Conservation (phyloP, 2,888 invertebrate genomes). For the Neuroscelio doddi region DNA sequence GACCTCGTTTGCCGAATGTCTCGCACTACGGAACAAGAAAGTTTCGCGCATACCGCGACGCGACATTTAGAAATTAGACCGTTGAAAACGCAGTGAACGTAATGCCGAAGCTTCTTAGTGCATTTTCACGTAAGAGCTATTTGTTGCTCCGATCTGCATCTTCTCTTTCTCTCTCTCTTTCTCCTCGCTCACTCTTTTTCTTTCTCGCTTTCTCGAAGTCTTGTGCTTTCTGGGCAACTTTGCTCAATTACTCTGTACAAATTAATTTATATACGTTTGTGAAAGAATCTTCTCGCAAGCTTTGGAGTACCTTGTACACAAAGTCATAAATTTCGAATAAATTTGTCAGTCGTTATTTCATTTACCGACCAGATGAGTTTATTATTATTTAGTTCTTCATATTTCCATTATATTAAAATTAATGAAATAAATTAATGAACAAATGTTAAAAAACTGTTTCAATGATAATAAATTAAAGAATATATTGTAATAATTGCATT, state of each 20-base stretch:
- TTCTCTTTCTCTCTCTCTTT: slow-evolving; percentile 4
- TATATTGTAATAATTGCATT: too few species aligned
- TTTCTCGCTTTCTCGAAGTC: too few species aligned
- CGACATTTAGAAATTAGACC: slow-evolving; percentile 45
- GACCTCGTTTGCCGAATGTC: slow-evolving; percentile 25
- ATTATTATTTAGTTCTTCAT: neutral
- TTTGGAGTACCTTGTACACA: slow-evolving; percentile 27
- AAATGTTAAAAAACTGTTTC: too few species aligned
- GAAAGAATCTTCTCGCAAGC: slow-evolving; percentile 31
- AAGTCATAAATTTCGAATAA: slow-evolving; percentile 35
- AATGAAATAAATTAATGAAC: too few species aligned
- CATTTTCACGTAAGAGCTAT: slow-evolving; percentile 42
- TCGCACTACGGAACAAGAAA: slow-evolving; percentile 38
- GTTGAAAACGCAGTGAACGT: slow-evolving; percentile 38
- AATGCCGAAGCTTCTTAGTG: slow-evolving; percentile 39
- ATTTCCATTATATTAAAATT: too few species aligned
- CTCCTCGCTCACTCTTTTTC: slow-evolving; percentile 14
- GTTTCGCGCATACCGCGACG: slow-evolving; percentile 39
- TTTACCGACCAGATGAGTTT: slow-evolving; percentile 12
- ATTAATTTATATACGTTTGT: slow-evolving; percentile 41
- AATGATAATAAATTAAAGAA: too few species aligned
- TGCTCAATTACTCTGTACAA: slow-evolving; percentile 42
- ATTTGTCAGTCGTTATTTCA: slow-evolving; percentile 26
- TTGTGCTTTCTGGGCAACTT: slow-evolving; percentile 40
- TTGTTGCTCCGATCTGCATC: slow-evolving; percentile 36